A percentile compares a stretch with the other conserved stretches of the same genome.
Conservation (phyloP, 2,888 invertebrate genomes). For the Sarcophaga carnaria region DNA sequence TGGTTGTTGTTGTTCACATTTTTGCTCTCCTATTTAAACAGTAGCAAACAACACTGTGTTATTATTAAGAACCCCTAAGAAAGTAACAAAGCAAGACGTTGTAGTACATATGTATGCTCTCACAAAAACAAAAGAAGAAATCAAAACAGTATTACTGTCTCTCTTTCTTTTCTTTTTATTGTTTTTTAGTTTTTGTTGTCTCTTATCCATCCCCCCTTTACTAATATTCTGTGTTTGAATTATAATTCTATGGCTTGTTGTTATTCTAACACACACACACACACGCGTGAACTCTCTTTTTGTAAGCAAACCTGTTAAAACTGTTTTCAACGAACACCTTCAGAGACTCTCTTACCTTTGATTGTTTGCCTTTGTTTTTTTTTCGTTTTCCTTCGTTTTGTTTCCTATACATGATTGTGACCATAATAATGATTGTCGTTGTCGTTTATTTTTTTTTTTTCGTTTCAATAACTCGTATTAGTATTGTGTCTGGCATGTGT, state of each 20-base stretch:
- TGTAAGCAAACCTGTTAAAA: conserved; percentile 30
- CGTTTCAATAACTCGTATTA: conserved; percentile 40
- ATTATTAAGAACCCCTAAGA: not conserved
- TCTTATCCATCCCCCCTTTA: not conserved
- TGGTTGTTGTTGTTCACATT: no score
- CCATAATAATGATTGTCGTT: conserved; percentile 64
- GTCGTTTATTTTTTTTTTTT: conserved; percentile 36
- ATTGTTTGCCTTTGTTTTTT: not conserved
- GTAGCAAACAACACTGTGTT: not conserved
- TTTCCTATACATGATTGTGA: conserved; percentile 51
- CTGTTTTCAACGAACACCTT: conserved; percentile 45
- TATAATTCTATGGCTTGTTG: not conserved
- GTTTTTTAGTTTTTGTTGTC: no score
- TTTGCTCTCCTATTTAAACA: not conserved
- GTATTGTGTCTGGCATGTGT: conserved; percentile 5
- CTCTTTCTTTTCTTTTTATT: no score
- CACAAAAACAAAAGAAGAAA: not conserved
- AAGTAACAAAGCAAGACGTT: no score
- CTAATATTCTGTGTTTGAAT: not conserved
- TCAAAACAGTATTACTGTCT: not conserved
- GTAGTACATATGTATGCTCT: no score
- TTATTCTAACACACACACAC: not conserved
- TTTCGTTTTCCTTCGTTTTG: not conserved
- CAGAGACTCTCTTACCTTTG: conserved; percentile 23
- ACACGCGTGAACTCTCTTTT: not conserved